Evolutionary conservation across 2,113 vertebrate species (phyloP).

Genomic region (Aepyceros melampus): DNA sequence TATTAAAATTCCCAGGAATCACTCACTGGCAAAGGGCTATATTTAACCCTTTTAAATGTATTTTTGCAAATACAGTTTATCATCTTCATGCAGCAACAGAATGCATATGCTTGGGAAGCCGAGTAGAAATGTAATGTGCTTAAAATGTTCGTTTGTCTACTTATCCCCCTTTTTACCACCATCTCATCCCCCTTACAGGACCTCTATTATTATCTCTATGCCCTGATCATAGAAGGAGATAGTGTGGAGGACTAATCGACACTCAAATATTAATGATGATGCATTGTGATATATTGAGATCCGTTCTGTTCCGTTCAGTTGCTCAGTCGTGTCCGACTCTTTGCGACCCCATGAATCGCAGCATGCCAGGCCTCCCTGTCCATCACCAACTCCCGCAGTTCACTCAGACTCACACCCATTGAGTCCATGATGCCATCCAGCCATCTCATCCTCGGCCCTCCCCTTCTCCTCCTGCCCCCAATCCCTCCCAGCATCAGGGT

Average conservation of each 20-base stretch:
- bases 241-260: neutral
- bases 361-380: too few species aligned
- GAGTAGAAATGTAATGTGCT: neutral
- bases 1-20: slow-evolving; percentile 57
- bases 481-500: too few species aligned
- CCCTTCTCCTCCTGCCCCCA: too few species aligned
- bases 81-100: neutral
- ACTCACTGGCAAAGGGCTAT: neutral
- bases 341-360: too few species aligned
- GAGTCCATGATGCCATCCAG: too few species aligned
- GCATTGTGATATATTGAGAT: neutral
- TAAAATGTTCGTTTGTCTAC: neutral
- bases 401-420: too few species aligned
- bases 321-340: too few species aligned
- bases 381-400: too few species aligned
- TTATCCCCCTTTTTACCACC: neutral
- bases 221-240: neutral
- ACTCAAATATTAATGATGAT: neutral
- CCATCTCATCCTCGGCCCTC: too few species aligned
- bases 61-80: neutral
- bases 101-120: neutral
- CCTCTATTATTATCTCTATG: neutral
- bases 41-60: slow-evolving; percentile 44
- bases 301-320: too few species aligned
- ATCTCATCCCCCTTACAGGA: neutral